Evolutionary conservation across 2,797 vertebrate species (phyloP).

Genomic region (Thaleichthys pacificus): DNA sequence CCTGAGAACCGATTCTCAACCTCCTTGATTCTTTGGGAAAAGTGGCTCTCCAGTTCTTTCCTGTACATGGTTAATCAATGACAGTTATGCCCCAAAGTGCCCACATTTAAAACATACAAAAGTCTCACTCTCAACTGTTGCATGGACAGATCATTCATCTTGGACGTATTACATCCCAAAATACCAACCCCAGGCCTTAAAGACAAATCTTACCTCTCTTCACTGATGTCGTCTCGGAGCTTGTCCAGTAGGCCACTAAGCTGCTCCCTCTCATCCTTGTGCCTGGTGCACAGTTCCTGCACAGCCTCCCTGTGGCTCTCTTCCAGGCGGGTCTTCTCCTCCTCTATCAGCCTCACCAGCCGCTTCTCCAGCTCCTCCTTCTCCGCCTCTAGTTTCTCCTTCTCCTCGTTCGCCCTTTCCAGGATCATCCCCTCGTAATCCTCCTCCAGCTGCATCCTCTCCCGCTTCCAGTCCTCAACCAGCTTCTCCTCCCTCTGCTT

Average conservation of each 20-base stretch:
- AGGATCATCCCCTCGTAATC: constrained; percentile 65
- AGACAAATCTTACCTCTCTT: constrained; percentile 82
- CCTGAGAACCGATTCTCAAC: constrained; percentile 80
- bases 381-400: constrained; percentile 42
- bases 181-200: neutral
- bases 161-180: neutral
- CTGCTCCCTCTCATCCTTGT: constrained; percentile 68
- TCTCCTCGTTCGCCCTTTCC: constrained; percentile 60
- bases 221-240: constrained; percentile 76
- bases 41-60: constrained; percentile 83
- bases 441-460: constrained; percentile 65
- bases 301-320: constrained; percentile 61
- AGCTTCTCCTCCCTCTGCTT: constrained; percentile 57
- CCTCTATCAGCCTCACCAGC: constrained; percentile 39
- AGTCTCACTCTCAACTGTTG: constrained; percentile 1
- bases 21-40: constrained; percentile 79
- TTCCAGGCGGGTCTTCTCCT: constrained; percentile 60
- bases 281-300: constrained; percentile 66
- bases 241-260: constrained; percentile 71
- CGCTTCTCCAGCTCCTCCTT: constrained; percentile 57
- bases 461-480: constrained; percentile 58
- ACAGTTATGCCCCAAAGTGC: constrained; percentile 45
- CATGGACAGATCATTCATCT: neutral
- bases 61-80: constrained; percentile 76
- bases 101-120: neutral